Base-by-base conservation (phyloP, 2,797 vertebrate genomes). In the Macroramphosus scolopax region DNA sequence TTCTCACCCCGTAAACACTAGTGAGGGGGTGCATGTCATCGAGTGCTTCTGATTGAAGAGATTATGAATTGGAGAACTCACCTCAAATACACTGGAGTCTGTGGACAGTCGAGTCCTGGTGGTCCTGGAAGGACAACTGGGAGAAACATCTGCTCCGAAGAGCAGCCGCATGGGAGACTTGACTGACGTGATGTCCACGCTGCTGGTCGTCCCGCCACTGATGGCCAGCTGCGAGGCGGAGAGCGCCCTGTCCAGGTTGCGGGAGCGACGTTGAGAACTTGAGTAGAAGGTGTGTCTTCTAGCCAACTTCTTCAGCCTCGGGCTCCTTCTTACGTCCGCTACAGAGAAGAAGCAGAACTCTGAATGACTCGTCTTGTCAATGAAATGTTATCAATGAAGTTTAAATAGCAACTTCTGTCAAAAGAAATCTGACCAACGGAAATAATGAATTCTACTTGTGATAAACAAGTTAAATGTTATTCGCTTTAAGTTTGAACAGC, bases 161-260 rank as follows among this genome's bases (percentile, higher is more conserved):
- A 98, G 91, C 58, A 99, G 90, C 10, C 87, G 91, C 81, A 91
- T 89, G 8, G 95, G 95, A 60, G 94, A 96, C 9, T 49, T 86
- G 14, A 93, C 73, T 1, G 48, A 37, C 50, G 71, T 79, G 1
- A 71, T 42, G 14, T 85, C 53, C 5, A 88, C 11, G 11, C 2
- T 58, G 14, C 54, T 53, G 56, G 60, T 44, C 73, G 63, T 75
- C 26, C 68, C 57, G 2, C 83, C 69, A 3, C 71, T 78, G 51
- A 71, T 39, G 4, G 55, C 1, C 1, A 81, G 69, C 66, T 88
- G 88, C 36, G 88, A 91, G 1, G 77, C 75, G 6, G 82, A 89
- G 8, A 81, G 59, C 5, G 80, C 80, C 16, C 47, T 80, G 13
- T 92, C 90, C 51, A 92, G 74, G 63, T 91, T 92, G 22, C 89